Evolutionary conservation across 2,888 invertebrate species (phyloP), one percentile per base, ranked within the genome.

Genomic region (Mycalesis mineus): DNA sequence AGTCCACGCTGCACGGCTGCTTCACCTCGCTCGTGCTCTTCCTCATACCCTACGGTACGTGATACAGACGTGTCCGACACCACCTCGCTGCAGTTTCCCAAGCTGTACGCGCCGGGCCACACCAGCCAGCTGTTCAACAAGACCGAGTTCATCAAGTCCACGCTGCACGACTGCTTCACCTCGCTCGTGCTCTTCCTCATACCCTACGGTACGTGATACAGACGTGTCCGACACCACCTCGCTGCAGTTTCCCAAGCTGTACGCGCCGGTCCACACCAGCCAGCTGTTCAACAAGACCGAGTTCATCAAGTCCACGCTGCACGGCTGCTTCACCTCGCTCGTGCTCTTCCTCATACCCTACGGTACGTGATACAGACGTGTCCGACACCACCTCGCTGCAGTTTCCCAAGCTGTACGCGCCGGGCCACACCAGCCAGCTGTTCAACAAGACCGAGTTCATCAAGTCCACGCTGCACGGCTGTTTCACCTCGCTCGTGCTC

Each of bases 381-480:
- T 96, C 96, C 72, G 98, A 98, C 80, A 93, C 93, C 71, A 95
- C 96, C 75, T 96, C 97, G 73, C 87, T 98, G 65, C 91, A 95
- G 78, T 99, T 96, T 91, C 98, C 99, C 33, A 96, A 97, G 81
- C 92, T 99, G 55, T 99, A 99, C 90, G 94, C 95, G 66, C 99
- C 99, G 1, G 99, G 99, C 3, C 95, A 98, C 77, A 93, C 92
- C 71, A 97, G 98, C 87, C 92, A 97, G 71, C 93, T 99, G 68
- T 99, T 99, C 90, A 99, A 99, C 88, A 98, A 98, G 90, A 95
- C 94, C 41, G 97, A 97, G 90, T 97, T 99, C 89, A 95, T 97
- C 73, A 95, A 97, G 87, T 98, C 98, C 78, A 98, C 98, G 28
- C 90, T 97, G 60, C 98, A 99, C 84, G 99, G 99, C 51, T 96